Evolutionary conservation across 1,140 invertebrate species (phyloP), one percentile per base, ranked within the genome.

Genomic region (Neodiprion lecontei): DNA sequence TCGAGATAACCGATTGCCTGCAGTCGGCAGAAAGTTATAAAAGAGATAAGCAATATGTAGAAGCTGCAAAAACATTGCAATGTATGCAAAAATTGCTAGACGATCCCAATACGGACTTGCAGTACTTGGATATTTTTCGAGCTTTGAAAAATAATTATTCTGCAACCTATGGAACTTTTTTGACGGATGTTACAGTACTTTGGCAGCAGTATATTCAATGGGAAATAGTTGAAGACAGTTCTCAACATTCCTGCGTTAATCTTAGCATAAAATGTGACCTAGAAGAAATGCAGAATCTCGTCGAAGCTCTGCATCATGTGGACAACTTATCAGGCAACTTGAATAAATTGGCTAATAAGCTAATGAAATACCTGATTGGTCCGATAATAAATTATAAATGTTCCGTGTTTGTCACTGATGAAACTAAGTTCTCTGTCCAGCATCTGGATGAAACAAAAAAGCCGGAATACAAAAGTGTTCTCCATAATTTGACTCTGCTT

Each of bases 401-500:
- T 79, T 78, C 75, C 10, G 86, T 93, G 65, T 76, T 83, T 9
- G 80, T 82, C 3, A 67, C 80, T 3, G 83, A 89, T 65, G 82
- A 89, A 28, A 85, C 83, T 69, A 75, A 84, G 1, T 87, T 91
- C 72, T 89, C 82, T 40, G 78, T 93, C 0, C 84, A 86, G 75
- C 85, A 89, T 10, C 73, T 87, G 23, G 87, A 89, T 74, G 83
- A 82, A 71, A 88, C 88, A 69, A 82, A 83, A 67, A 87, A 82
- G 70, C 89, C 90, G 23, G 74, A 79, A 53, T 93, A 93, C 79
- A 87, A 90, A 75, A 84, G 87, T 65, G 91, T 94, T 0, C 90
- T 95, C 28, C 76, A 89, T 14, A 91, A 93, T 82, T 83, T 95
- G 48, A 89, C 88, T 74, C 77, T 88, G 65, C 77, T 94, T 21